Evolutionary conservation across 2,888 invertebrate species (phyloP).

Genomic region (Eristalis intricaria): DNA sequence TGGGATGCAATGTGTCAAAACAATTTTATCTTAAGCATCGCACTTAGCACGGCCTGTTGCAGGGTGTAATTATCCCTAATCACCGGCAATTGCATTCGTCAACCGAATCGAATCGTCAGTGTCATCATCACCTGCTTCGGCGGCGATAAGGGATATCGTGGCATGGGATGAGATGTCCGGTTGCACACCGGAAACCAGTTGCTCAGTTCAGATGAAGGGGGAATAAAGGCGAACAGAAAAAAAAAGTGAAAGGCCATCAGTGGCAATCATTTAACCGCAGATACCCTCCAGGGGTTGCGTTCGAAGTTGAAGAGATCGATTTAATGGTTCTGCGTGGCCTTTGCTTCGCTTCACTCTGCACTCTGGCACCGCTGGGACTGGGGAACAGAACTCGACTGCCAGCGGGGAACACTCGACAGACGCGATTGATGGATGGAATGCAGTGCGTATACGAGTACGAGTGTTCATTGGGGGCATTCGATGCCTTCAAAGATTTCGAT

Average conservation of each 20-base stretch:
- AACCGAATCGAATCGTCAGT: conserved; percentile 48
- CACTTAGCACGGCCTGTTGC: conserved; percentile 57
- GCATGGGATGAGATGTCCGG: neutral
- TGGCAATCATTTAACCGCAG: conserved; percentile 69
- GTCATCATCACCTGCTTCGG: conserved; percentile 61
- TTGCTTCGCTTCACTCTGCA: conserved; percentile 1
- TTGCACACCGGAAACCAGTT: neutral
- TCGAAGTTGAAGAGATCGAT: conserved; percentile 46
- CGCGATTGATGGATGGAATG: conserved; percentile 55
- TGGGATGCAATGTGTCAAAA: conserved; percentile 54
- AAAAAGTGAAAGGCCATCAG: conserved; percentile 69
- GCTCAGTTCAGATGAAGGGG: neutral
- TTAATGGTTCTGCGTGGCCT: conserved; percentile 24
- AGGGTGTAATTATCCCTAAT: conserved; percentile 66
- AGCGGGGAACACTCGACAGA: conserved; percentile 52
- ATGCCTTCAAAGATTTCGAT: conserved; percentile 17
- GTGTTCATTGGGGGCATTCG: conserved; percentile 25
- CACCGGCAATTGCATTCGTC: conserved; percentile 40
- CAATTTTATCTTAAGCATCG: conserved; percentile 57
- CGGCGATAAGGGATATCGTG: conserved; percentile 29
- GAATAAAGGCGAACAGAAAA: conserved; percentile 14
- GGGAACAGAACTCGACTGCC: conserved; percentile 47
- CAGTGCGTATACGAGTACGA: neutral
- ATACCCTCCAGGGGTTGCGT: conserved; percentile 56
- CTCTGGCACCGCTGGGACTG: neutral